Conservation (phyloP, 2,888 invertebrate species). For the Oxystoma pomonae region DNA sequence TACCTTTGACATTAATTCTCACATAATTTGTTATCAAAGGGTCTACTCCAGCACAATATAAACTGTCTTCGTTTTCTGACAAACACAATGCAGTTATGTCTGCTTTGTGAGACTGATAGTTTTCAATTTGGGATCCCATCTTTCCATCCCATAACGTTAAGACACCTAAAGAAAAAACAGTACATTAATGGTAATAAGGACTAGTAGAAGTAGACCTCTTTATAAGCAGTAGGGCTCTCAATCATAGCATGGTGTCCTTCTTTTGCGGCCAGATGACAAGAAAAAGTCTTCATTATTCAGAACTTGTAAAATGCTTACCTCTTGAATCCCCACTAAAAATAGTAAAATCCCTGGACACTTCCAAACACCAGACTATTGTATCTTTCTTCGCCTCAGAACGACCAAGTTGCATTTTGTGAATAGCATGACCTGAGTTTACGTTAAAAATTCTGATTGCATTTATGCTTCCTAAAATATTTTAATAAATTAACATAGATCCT, state of each 20-base stretch:
- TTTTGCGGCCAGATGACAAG: too few species aligned
- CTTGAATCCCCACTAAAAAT: slow-evolving; percentile 85
- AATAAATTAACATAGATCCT: too few species aligned
- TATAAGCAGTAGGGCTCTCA: too few species aligned
- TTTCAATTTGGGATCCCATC: slow-evolving; percentile 73
- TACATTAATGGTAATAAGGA: too few species aligned
- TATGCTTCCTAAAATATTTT: slow-evolving; percentile 47
- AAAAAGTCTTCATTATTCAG: too few species aligned
- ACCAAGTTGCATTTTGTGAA: slow-evolving; percentile 74
- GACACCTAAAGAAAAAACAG: slow-evolving; percentile 68
- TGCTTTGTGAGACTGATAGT: slow-evolving; percentile 73
- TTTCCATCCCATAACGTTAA: slow-evolving; percentile 86
- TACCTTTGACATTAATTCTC: slow-evolving; percentile 55
- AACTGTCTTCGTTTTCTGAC: slow-evolving; percentile 61
- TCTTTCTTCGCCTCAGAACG: slow-evolving; percentile 59
- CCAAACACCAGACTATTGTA: slow-evolving; percentile 86
- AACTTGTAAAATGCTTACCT: too few species aligned
- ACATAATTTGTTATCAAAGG: slow-evolving; percentile 73
- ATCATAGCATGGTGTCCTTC: too few species aligned
- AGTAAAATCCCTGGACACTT: slow-evolving; percentile 73
- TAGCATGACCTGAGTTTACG: slow-evolving; percentile 72
- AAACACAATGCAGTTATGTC: slow-evolving; percentile 75
- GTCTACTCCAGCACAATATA: slow-evolving; percentile 81
- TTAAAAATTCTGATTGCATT: slow-evolving; percentile 87
- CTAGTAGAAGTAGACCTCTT: too few species aligned